Conservation (phyloP, 1,140 invertebrate species). For the Chelonus insularis region DNA sequence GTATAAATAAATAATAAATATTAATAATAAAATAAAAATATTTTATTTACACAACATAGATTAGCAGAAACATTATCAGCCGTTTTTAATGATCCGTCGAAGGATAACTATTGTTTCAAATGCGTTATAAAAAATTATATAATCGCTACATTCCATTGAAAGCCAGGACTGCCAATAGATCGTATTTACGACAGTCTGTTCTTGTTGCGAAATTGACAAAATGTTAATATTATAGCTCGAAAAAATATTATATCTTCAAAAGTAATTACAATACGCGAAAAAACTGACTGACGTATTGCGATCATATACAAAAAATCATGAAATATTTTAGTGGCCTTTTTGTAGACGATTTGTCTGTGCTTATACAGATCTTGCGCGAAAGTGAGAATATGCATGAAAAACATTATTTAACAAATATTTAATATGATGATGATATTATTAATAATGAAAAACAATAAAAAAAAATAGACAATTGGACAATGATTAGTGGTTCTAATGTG, state of each 20-base stretch:
- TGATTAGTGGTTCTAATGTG: too few relatives aligned
- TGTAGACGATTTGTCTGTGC: constrained; percentile 25
- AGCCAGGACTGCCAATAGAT: constrained; percentile 43
- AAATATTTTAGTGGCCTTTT: constrained; percentile 34
- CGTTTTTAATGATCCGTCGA: constrained; percentile 9
- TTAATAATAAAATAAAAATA: not conserved
- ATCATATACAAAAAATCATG: constrained; percentile 23
- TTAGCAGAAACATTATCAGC: constrained; percentile 5
- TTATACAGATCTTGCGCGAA: constrained; percentile 10
- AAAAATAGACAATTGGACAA: too few relatives aligned
- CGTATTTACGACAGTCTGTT: constrained; percentile 22
- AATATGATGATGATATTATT: too few relatives aligned
- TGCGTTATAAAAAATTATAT: constrained; percentile 19
- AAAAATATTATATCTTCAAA: too few relatives aligned
- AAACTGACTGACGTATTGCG: constrained; percentile 21
- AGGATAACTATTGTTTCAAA: constrained; percentile 18
- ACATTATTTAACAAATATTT: constrained; percentile 1
- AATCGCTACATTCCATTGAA: constrained; percentile 50
- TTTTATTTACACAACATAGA: constrained; percentile 20
- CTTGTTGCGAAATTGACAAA: not conserved
- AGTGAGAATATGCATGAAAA: not conserved
- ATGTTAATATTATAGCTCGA: not conserved
- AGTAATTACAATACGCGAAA: not conserved
- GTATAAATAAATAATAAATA: not conserved
- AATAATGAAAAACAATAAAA: too few relatives aligned